A percentile compares a stretch with the other conserved stretches of the same genome.
These are phyloP conservation scores for Corythornis madagascariensis DNA, from an alignment of 2,113 vertebrate species.

Conservation along the genomic window DNA sequence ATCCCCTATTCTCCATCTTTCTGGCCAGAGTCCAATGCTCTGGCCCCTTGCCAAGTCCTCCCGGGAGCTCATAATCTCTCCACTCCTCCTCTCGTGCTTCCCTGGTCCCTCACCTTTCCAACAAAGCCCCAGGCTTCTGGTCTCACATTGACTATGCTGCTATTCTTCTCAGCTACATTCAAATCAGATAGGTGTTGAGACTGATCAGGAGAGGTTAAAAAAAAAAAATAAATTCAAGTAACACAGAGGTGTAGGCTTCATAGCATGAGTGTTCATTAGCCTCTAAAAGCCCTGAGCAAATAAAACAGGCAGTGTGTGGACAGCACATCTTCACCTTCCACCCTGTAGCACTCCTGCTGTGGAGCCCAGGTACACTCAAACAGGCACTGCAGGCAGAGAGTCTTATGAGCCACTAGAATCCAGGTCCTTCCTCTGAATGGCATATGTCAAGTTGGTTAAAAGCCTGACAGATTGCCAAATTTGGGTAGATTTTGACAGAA, in stretches of 20 bases:
- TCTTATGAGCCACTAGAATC: fast-evolving
- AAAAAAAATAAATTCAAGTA: background rate
- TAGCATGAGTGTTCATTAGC: background rate
- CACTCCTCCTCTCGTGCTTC: background rate
- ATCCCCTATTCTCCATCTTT: background rate
- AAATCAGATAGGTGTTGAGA: background rate
- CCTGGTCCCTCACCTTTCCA: background rate
- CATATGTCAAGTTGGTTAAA: background rate
- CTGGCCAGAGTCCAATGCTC: background rate
- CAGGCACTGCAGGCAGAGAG: background rate
- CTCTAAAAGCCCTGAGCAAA: background rate
- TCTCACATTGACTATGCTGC: background rate
- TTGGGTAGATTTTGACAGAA: constrained; percentile 7
- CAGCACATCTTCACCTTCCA: background rate
- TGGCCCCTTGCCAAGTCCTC: background rate
- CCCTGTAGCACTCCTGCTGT: fast-evolving
- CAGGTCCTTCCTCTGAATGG: background rate
- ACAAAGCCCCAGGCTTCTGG: background rate
- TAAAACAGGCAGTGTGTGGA: fast-evolving
- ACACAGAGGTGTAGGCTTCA: background rate
- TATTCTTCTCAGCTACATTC: background rate
- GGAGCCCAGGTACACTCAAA: fast-evolving
- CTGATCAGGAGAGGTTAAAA: background rate
- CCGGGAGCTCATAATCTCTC: background rate
- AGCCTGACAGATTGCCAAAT: background rate